Evolutionary conservation across 2,888 invertebrate genomes (phyloP), one percentile per base, ranked within the genome.

Genomic region (Tenthredo notha): DNA sequence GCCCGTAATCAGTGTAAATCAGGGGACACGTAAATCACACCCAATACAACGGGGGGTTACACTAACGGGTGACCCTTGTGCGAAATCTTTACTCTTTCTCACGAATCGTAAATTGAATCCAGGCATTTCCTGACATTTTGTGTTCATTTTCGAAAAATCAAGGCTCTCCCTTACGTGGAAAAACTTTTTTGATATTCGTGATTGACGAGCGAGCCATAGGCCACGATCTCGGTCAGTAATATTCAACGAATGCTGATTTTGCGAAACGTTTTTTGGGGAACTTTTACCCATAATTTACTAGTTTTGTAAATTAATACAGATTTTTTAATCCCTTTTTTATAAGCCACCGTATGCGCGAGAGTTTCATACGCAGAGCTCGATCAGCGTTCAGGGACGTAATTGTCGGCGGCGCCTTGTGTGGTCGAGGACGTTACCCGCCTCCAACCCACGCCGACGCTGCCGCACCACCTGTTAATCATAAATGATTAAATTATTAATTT

Each of bases 1-100:
- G 90, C 90, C 85, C 91, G 92, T 93, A 93, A 93, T 93, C 93
- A 93, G 92, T 92, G 93, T 93, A 93, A 93, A 93, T 93, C 93
- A 93, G 92, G 91, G 91, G 91, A 92, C 92, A 90, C 92, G 93
- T 93, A 93, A 93, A 93, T 93, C 93, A 92, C 92, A 91, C 90
- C 90, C 91, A 88, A 89, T 90, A 90, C 90, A 89, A 90, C 90
- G 91, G 92, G 90, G 90, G 89, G 88, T 85, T 87, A 88, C 89
- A 90, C 88, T 90, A 92, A 91, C 92, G 91, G 92, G 92, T 91
- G 91, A 90, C 88, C 87, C 87, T 37, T 40, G 21, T 18, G 15
- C 77, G 61, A 58, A 25, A 25, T 4, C 12, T 15, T 12, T 12
- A 74, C 43, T 74, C 21, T 4, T 74, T 74, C 21, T 74, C 40